phyloP scores from a whole-genome alignment of 1,140 invertebrate species.

The Procambarus clarkii region DNA sequence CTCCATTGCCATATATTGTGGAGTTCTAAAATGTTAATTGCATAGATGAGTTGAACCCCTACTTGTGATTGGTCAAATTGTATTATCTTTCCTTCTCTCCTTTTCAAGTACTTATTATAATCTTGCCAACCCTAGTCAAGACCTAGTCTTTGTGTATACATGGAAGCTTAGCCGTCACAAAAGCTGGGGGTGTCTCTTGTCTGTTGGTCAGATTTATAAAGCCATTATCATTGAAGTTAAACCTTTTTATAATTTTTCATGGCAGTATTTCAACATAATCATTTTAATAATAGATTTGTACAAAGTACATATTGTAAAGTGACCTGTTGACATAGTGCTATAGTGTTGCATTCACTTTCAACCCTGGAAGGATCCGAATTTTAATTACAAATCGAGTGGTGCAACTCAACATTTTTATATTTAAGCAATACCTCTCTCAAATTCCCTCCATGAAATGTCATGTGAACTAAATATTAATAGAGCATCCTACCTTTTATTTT shows the following conservation, averaged over 20 bases:
- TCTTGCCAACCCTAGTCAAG: slow-evolving; percentile 55
- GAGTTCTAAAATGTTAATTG: slow-evolving; percentile 16
- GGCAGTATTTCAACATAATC: neutral
- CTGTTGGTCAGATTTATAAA: slow-evolving; percentile 4
- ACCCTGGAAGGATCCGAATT: neutral
- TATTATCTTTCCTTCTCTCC: slow-evolving; percentile 22
- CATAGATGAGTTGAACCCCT: slow-evolving; percentile 24
- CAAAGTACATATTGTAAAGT: neutral
- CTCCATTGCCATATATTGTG: slow-evolving; percentile 23
- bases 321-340: neutral
- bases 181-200: slow-evolving; percentile 24
- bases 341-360: neutral
- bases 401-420: neutral
- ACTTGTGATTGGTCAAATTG: slow-evolving; percentile 40
- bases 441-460: slow-evolving; percentile 38
- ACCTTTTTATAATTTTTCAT: neutral
- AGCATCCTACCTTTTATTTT: neutral
- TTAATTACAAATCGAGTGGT: neutral
- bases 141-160: slow-evolving; percentile 47
- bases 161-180: slow-evolving; percentile 28
- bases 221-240: neutral
- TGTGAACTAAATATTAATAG: neutral
- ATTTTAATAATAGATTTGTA: neutral
- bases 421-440: neutral
- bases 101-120: slow-evolving; percentile 26